Conservation (phyloP, 2,888 invertebrate genomes). For the Zootermopsis nevadensis region DNA sequence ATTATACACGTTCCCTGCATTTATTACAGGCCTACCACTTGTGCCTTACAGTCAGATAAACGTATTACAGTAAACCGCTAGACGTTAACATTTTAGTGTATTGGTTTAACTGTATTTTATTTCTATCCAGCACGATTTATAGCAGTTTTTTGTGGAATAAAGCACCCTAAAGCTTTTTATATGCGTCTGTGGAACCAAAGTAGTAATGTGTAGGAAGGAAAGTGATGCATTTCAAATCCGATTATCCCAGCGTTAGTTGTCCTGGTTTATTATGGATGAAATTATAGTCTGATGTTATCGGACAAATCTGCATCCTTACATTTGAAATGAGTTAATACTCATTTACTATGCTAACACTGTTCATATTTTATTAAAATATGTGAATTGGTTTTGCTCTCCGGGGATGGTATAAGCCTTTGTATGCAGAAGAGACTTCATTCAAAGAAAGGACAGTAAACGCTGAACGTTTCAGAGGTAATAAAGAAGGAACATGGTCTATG, state of each 20-base stretch:
- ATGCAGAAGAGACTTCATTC: too few species aligned
- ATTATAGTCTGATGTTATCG: too few species aligned
- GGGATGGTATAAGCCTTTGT: too few species aligned
- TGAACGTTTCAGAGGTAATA: too few species aligned
- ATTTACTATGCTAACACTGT: too few species aligned
- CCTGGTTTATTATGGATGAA: too few species aligned
- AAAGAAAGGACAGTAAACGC: too few species aligned
- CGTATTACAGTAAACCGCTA: neutral
- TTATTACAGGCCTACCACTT: neutral
- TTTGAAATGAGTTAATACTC: too few species aligned
- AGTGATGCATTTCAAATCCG: neutral
- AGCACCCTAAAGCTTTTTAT: neutral
- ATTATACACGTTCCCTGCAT: neutral
- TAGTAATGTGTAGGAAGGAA: neutral
- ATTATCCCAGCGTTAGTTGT: neutral
- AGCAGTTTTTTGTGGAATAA: neutral
- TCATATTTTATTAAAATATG: too few species aligned
- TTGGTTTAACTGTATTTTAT: neutral
- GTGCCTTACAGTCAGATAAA: neutral
- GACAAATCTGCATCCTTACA: too few species aligned
- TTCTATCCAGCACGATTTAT: conserved; percentile 3
- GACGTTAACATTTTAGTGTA: neutral
- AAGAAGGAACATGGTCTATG: too few species aligned
- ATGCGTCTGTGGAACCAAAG: neutral
- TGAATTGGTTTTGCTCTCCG: too few species aligned